Conservation (phyloP, 1,140 invertebrate species). For the Rhagoletis zephyria region DNA sequence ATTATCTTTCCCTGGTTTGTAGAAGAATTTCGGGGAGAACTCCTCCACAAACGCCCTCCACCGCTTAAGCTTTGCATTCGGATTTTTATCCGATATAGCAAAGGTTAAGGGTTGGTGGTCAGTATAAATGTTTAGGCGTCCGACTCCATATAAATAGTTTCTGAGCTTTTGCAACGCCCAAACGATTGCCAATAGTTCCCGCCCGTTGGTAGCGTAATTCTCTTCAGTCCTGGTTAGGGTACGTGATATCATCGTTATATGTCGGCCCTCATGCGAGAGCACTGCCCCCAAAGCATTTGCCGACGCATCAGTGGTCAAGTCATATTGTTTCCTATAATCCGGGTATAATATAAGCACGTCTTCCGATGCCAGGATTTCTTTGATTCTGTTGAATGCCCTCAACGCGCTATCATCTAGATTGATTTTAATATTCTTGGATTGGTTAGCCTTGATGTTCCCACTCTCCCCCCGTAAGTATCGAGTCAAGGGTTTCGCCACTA, state of each 20-base stretch:
- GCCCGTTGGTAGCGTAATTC: conserved; percentile 64
- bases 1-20: conserved; percentile 22
- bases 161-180: conserved; percentile 74
- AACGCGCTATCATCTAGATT: conserved; percentile 37
- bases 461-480: conserved; percentile 40
- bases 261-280: conserved; percentile 62
- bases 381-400: conserved; percentile 48
- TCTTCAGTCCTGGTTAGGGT: conserved; percentile 65
- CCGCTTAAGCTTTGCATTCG: conserved; percentile 69
- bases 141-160: conserved; percentile 72
- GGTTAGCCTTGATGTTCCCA: conserved; percentile 49
- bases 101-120: conserved; percentile 75
- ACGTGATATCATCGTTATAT: conserved; percentile 56
- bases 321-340: conserved; percentile 62
- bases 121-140: conserved; percentile 73
- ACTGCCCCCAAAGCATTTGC: conserved; percentile 64
- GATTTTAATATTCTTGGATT: conserved; percentile 62
- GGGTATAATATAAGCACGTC: conserved; percentile 67
- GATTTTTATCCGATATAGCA: conserved; percentile 61
- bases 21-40: conserved; percentile 11
- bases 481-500: conserved; percentile 58
- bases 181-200: conserved; percentile 75
- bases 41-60: conserved; percentile 75
- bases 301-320: conserved; percentile 57
- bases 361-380: conserved; percentile 58